phyloP scores from a whole-genome alignment of 1,140 invertebrate species.

The Metopolophium dirhodum region DNA sequence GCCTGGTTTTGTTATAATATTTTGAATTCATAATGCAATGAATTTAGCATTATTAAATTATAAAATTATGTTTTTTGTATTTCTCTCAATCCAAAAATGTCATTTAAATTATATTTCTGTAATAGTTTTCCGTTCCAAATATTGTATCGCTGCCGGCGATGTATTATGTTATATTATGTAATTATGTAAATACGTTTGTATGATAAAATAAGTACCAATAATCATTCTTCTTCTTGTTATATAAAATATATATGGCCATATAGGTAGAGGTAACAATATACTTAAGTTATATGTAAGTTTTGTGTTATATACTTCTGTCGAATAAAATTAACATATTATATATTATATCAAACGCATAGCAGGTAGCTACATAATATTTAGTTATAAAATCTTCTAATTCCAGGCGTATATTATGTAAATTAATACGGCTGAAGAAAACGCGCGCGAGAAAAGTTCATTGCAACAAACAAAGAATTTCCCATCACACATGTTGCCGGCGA shows the following conservation, averaged over 20 bases:
- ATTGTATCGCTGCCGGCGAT: neutral
- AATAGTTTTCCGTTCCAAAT: neutral
- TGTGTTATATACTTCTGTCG: neutral
- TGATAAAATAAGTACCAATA: neutral
- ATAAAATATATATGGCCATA: neutral
- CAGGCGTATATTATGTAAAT: neutral
- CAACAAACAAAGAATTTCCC: slow-evolving; percentile 12
- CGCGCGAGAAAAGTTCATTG: slow-evolving; percentile 12
- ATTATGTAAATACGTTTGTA: too few species aligned
- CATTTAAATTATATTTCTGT: neutral
- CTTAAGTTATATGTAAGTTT: neutral
- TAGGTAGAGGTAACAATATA: neutral
- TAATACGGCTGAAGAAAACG: neutral
- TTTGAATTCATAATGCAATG: neutral
- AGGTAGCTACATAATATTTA: neutral
- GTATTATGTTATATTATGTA: neutral
- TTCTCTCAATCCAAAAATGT: too few species aligned
- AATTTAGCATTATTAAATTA: neutral
- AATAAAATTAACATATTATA: neutral
- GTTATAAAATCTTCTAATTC: neutral
- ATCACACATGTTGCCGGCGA: slow-evolving; percentile 39
- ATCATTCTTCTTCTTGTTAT: neutral
- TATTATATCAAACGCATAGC: neutral
- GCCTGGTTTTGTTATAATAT: neutral
- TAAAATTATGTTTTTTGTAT: too few species aligned